Evolutionary conservation across 1,140 invertebrate species (phyloP), one percentile per base, ranked within the genome.

Genomic region (Pachypeltis micranthus): DNA sequence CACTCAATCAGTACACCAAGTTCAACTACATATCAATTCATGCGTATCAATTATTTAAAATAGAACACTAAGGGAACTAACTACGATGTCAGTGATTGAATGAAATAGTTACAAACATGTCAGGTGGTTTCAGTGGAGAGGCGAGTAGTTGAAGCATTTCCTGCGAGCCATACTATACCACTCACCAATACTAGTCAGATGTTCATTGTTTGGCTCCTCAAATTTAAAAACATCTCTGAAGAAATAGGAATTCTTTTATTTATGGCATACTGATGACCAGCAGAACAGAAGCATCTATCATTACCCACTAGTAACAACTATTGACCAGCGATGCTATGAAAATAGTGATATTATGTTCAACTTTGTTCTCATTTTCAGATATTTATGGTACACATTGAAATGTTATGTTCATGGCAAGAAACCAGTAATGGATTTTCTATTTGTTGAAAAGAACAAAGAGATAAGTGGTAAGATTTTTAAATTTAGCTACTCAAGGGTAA

Each of bases 361-460:
- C 44, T 64, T 62, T 51, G 62, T 66, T 65, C 65, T 68, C 25
- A 73, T 67, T 76, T 77, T 54, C 67, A 88, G 87, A 71, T 90
- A 88, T 75, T 65, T 84, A 16, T 73, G 77, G 58, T 85, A 83
- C 70, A 85, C 84, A 76, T 72, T 82, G 51, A 78, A 78, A 67
- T 77, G 79, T 61, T 75, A 72, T 66, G 73, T 78, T 63, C 76
- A 80, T 71, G 80, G 82, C 56, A 77, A 80, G 67, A 75, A 78
- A 62, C 79, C 83, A 2, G 75, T 86, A 44, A 90, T 90, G 80
- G 85, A 90, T 74, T 85, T 83, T 70, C 70, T 86, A 16, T 77
- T 79, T 63, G 75, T 80, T 69, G 70, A 81, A 67, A 77, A 76
- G 65, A 79, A 83, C 25, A 82, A 83, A 71, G 82, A 85, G 71